phyloP scores from a whole-genome alignment of 2,797 vertebrate species.

The Psittacula derbiana region DNA sequence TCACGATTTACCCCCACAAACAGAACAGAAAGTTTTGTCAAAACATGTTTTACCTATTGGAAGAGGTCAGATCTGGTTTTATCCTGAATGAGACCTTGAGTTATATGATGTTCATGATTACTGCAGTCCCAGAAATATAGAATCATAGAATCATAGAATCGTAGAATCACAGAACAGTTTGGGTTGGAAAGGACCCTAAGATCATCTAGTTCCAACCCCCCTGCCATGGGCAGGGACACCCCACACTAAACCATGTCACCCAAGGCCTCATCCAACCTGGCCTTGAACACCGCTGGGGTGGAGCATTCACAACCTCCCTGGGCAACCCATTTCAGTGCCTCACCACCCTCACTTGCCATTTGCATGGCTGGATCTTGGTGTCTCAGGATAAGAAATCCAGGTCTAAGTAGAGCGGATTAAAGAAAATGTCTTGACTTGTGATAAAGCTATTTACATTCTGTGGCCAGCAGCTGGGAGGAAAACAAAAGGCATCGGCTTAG shows the following conservation, averaged over 20 bases:
- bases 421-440: conserved; percentile 11
- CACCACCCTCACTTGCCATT: background rate
- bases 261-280: too few species aligned
- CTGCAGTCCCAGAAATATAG: background rate
- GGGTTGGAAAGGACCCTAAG: too few species aligned
- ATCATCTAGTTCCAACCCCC: too few species aligned
- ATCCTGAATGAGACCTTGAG: background rate
- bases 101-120: background rate
- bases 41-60: background rate
- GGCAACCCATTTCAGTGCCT: too few species aligned
- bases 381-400: conserved; percentile 57
- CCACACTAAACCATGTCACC: too few species aligned
- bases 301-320: too few species aligned
- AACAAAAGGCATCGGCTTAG: background rate
- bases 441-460: conserved; percentile 2
- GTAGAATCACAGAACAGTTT: too few species aligned
- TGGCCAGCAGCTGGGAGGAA: background rate
- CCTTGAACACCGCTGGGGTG: too few species aligned
- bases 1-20: background rate
- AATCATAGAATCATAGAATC: too few species aligned
- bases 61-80: background rate
- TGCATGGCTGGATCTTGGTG: conserved; percentile 1
- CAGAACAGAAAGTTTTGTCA: background rate
- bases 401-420: conserved; percentile 53
- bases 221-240: too few species aligned